Percentiles rank a stretch among this genome's conserved stretches.
phyloP scores from a whole-genome alignment of 2,797 vertebrate species.

The Microctenopoma stevenorrisi region DNA sequence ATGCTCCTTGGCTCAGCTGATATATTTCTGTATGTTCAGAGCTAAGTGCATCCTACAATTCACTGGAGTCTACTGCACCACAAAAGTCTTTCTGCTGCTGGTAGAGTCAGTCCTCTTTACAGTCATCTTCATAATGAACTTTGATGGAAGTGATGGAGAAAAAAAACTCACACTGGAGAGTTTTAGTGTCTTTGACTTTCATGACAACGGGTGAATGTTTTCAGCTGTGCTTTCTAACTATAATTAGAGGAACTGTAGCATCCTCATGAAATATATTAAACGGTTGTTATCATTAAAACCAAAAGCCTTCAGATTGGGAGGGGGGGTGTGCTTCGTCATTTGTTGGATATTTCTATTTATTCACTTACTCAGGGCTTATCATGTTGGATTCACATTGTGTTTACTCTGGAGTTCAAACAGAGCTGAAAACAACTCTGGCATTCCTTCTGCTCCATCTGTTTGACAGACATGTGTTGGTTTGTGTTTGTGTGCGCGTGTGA shows the following conservation, averaged over 20 bases:
- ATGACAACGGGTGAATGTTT: no score
- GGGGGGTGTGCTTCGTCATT: slow-evolving; percentile 14
- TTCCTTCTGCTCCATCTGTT: slow-evolving; percentile 68
- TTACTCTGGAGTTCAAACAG: slow-evolving; percentile 69
- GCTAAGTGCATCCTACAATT: not conserved
- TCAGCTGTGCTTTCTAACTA: no score
- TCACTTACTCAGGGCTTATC: slow-evolving; percentile 57
- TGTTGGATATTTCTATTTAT: slow-evolving; percentile 49
- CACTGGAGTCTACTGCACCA: not conserved
- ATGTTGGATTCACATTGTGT: slow-evolving; percentile 67
- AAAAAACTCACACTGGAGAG: no score
- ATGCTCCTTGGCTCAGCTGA: not conserved
- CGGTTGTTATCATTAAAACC: not conserved
- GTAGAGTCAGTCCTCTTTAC: not conserved
- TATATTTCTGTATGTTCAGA: not conserved
- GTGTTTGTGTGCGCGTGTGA: slow-evolving; percentile 49
- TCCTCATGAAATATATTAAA: no score
- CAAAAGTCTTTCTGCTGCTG: not conserved
- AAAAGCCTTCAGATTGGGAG: not conserved
- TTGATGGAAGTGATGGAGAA: no score
- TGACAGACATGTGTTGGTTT: slow-evolving; percentile 58
- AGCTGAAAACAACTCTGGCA: slow-evolving; percentile 64
- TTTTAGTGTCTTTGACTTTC: no score
- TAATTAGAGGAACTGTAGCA: no score
- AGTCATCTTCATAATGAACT: no score